These are phyloP conservation scores for Coenonympha arcania DNA, from an alignment of 2,888 invertebrate species.

Conservation along the genomic window DNA sequence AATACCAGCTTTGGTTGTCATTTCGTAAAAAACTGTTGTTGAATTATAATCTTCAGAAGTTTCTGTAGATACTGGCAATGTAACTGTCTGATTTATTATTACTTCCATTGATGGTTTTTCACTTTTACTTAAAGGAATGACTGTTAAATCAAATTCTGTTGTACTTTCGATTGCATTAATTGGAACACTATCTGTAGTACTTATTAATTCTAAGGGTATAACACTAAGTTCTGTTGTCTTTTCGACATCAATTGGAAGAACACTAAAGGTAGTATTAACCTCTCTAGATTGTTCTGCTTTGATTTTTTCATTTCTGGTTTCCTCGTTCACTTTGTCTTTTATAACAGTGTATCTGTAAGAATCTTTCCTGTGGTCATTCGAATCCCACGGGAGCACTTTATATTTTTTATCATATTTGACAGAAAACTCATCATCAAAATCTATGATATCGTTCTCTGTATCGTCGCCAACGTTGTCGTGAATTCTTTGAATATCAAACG, in stretches of 20 bases:
- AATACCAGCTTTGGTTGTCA: constrained; percentile 26
- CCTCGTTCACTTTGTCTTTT: constrained; percentile 34
- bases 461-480: constrained; percentile 36
- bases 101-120: constrained; percentile 37
- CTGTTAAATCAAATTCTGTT: constrained; percentile 54
- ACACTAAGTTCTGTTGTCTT: constrained; percentile 48
- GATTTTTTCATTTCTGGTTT: constrained; percentile 25
- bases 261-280: constrained; percentile 13
- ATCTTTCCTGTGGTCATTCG: constrained; percentile 48
- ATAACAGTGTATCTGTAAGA: constrained; percentile 54
- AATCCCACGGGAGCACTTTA: constrained; percentile 46
- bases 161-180: constrained; percentile 52
- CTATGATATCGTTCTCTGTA: constrained; percentile 59
- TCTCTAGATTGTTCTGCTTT: constrained; percentile 24
- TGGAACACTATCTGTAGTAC: constrained; percentile 54
- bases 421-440: constrained; percentile 59
- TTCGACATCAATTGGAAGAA: constrained; percentile 20
- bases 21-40: constrained; percentile 32
- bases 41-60: constrained; percentile 34
- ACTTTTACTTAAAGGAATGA: constrained; percentile 57
- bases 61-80: constrained; percentile 46
- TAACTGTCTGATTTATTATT: constrained; percentile 47
- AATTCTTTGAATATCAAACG: constrained; percentile 38
- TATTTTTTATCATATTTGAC: constrained; percentile 55
- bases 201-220: constrained; percentile 60